Conservation (phyloP, 2,113 vertebrate species). For the Meleagris gallopavo region DNA sequence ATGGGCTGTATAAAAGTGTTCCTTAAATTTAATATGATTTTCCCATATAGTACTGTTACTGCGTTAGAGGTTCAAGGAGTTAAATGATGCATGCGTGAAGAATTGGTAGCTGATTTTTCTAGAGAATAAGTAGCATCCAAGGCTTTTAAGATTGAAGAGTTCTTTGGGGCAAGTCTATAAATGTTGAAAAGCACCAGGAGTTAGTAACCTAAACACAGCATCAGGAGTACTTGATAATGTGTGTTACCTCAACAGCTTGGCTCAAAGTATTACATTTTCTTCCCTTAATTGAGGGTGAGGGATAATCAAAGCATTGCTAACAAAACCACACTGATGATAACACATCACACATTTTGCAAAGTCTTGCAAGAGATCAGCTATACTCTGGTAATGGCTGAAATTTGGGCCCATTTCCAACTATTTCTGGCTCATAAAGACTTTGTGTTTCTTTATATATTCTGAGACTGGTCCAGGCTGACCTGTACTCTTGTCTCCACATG, state of each 20-base stretch:
- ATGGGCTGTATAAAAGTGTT: background rate
- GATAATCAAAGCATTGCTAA: background rate
- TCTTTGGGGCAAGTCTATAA: background rate
- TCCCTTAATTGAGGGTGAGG: background rate
- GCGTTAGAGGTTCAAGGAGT: background rate
- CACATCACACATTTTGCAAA: background rate
- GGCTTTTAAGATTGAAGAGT: background rate
- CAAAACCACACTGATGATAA: background rate
- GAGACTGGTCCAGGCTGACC: background rate
- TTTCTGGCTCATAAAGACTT: background rate
- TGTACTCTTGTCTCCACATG: background rate
- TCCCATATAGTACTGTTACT: background rate
- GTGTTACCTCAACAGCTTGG: background rate
- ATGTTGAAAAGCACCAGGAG: background rate
- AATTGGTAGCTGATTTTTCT: conserved; percentile 24
- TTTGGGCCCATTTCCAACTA: background rate
- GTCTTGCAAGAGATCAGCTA: background rate
- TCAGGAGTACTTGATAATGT: background rate
- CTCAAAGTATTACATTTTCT: background rate
- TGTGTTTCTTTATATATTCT: background rate
- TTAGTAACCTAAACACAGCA: background rate
- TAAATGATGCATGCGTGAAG: background rate
- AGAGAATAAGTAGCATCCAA: background rate
- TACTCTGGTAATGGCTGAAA: background rate
- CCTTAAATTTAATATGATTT: background rate